These are phyloP conservation scores for Sesamia inferens DNA, from an alignment of 2,888 invertebrate genomes.

Conservation along the genomic window DNA sequence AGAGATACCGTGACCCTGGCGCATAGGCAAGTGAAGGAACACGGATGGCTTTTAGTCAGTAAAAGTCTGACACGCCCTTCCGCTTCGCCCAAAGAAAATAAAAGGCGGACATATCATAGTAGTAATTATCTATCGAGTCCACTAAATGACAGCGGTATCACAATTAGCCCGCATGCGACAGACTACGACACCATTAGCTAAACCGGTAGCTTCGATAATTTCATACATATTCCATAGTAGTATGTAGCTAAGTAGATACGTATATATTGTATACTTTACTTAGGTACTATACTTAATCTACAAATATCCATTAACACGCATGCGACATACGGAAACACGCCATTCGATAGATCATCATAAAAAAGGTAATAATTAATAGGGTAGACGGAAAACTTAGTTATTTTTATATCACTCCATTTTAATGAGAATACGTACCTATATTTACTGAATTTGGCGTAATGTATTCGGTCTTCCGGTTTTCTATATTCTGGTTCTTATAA, in stretches of 20 bases:
- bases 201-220: slow-evolving; percentile 8
- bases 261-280: background rate
- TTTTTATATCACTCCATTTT: background rate
- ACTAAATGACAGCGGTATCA: slow-evolving; percentile 17
- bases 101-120: background rate
- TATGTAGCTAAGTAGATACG: background rate
- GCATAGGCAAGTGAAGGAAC: too few species aligned
- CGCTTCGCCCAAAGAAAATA: too few species aligned
- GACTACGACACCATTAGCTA: background rate
- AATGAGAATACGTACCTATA: background rate
- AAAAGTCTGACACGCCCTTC: too few species aligned
- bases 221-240: slow-evolving; percentile 6
- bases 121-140: slow-evolving; percentile 20
- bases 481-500: background rate
- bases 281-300: background rate
- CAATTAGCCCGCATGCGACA: slow-evolving; percentile 18
- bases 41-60: too few species aligned
- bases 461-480: background rate
- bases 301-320: slow-evolving; percentile 26
- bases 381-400: background rate
- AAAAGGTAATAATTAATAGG: slow-evolving; percentile 21
- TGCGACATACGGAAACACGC: slow-evolving; percentile 28
- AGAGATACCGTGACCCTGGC: too few species aligned
- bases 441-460: background rate
- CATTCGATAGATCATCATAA: slow-evolving; percentile 25